Evolutionary conservation across 2,113 vertebrate genomes (phyloP).

Genomic region (Caranx melampygus): DNA sequence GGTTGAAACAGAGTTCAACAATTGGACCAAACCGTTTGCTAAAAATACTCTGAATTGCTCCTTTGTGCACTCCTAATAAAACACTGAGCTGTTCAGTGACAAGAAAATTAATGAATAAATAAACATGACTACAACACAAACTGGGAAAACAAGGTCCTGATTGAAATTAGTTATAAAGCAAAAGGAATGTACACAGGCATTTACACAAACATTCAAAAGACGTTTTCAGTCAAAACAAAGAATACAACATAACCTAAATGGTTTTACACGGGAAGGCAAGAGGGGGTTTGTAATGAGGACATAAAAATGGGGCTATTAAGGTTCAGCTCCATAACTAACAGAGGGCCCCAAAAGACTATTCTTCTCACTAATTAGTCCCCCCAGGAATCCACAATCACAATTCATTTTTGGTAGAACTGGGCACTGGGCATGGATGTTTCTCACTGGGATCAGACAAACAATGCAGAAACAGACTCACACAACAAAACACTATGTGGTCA

Average conservation of each 20-base stretch:
- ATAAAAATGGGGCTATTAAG: slow-evolving; percentile 72
- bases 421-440: slow-evolving; percentile 30
- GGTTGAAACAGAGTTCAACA: neutral
- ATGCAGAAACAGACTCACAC: slow-evolving; percentile 32
- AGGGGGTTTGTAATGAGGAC: slow-evolving; percentile 69
- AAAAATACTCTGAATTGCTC: neutral
- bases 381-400: slow-evolving; percentile 71
- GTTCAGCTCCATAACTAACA: slow-evolving; percentile 71
- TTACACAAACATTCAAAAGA: slow-evolving; percentile 11
- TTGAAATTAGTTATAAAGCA: slow-evolving; percentile 1
- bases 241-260: slow-evolving; percentile 36
- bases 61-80: neutral
- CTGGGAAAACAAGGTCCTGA: neutral
- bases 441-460: slow-evolving; percentile 59
- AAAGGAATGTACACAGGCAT: slow-evolving; percentile 9
- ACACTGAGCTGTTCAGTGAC: neutral
- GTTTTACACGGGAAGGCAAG: slow-evolving; percentile 25
- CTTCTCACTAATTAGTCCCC: slow-evolving; percentile 80
- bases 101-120: neutral
- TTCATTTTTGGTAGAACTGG: slow-evolving; percentile 48
- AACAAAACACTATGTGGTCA: slow-evolving; percentile 35
- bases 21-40: neutral
- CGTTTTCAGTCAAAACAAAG: slow-evolving; percentile 43
- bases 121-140: neutral
- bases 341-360: slow-evolving; percentile 74